These are phyloP conservation scores for Petrosia ficiformis DNA, from an alignment of 37 sponge, comb jelly and placozoan genomes.

Conservation along the genomic window DNA sequence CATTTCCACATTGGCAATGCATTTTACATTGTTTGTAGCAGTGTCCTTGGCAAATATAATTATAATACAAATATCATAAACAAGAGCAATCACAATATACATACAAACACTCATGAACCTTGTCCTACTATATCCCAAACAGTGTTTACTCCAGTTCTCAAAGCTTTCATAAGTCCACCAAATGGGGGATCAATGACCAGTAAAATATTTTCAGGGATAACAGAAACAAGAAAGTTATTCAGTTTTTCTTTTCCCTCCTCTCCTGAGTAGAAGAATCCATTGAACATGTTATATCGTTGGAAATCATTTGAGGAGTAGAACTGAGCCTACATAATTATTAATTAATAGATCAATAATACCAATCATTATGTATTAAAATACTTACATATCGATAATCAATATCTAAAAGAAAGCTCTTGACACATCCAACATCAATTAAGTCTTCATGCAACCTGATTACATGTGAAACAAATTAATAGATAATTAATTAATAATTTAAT, in stretches of 20 bases:
- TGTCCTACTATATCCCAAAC: constrained; percentile 60
- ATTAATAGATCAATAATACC: neutral
- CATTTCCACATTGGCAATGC: too few relatives aligned
- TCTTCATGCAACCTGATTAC: constrained; percentile 74
- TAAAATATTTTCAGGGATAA: neutral
- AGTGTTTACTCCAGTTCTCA: constrained; percentile 33
- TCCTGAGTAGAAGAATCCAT: constrained; percentile 65
- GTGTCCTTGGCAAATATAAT: too few relatives aligned
- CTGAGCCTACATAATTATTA: constrained; percentile 52
- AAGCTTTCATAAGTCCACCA: constrained; percentile 73
- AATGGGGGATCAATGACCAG: constrained; percentile 89
- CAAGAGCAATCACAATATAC: too few relatives aligned
- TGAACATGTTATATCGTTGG: constrained; percentile 90
- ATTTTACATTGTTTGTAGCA: too few relatives aligned
- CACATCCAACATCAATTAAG: neutral
- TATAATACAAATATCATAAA: too few relatives aligned
- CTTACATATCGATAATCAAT: constrained; percentile 89
- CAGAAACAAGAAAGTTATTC: constrained; percentile 4
- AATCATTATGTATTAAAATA: neutral
- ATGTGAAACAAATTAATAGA: too few relatives aligned
- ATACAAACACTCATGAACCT: too few relatives aligned
- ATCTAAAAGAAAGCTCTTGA: constrained; percentile 74
- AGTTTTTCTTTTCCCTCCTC: constrained; percentile 10
- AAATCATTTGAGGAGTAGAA: constrained; percentile 55
- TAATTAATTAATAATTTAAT: too few relatives aligned